These are phyloP conservation scores for Hyla sarda DNA, from an alignment of 2,113 vertebrate species.

Conservation along the genomic window DNA sequence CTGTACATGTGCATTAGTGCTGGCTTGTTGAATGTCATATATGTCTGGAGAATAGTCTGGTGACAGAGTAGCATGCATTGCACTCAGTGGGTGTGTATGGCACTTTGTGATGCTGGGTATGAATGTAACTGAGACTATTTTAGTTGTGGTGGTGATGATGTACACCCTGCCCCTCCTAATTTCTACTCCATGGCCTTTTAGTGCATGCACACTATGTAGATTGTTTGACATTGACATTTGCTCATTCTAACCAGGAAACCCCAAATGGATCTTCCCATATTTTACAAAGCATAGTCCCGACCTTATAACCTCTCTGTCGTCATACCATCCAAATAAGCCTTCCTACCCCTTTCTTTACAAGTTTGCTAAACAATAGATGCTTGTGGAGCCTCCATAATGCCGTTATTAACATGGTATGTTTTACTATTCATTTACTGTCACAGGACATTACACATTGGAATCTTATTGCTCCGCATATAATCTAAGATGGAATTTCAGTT, in stretches of 20 bases:
- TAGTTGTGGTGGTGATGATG: neutral
- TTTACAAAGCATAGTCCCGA: constrained; percentile 27
- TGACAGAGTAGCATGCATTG: neutral
- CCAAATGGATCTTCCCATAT: constrained; percentile 8
- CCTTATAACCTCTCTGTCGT: neutral
- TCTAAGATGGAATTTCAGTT: neutral
- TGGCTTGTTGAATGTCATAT: neutral
- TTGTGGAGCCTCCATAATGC: constrained; percentile 18
- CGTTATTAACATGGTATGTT: constrained; percentile 15
- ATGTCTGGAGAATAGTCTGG: neutral
- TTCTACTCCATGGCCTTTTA: constrained; percentile 19
- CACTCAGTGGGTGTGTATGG: neutral
- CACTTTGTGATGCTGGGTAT: neutral
- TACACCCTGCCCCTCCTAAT: constrained; percentile 24
- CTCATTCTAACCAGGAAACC: constrained; percentile 43
- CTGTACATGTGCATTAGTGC: neutral
- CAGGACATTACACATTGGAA: constrained; percentile 2
- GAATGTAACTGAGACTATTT: neutral
- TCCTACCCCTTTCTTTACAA: constrained; percentile 13
- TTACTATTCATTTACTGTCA: constrained; percentile 17
- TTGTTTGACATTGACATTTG: constrained; percentile 21
- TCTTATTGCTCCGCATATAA: neutral
- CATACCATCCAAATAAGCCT: constrained; percentile 28
- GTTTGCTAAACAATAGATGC: constrained; percentile 8
- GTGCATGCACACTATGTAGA: constrained; percentile 18